phyloP scores from a whole-genome alignment of 2,797 vertebrate genomes.

The Poecilia gillii region DNA sequence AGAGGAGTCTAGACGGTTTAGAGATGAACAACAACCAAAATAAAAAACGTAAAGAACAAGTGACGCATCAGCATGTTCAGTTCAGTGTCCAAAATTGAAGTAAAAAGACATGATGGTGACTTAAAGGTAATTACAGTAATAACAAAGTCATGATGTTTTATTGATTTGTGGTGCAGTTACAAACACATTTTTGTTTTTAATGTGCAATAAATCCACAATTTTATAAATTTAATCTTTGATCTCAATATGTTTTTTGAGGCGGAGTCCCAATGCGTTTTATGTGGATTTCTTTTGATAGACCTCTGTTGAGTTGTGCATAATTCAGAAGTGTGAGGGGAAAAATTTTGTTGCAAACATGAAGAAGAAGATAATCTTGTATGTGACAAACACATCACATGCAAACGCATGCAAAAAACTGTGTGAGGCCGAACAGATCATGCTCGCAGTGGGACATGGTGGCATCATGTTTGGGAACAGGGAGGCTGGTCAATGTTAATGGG shows the following conservation, averaged over 20 bases:
- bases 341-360: background rate
- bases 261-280: background rate
- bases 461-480: background rate
- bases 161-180: background rate
- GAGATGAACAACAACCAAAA: constrained; percentile 4
- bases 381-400: background rate
- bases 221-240: background rate
- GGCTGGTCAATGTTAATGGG: background rate
- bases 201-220: background rate
- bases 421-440: background rate
- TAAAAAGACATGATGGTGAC: background rate
- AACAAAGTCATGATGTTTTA: background rate
- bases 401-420: background rate
- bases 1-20: constrained; percentile 44
- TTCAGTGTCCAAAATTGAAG: background rate
- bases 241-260: background rate
- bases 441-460: background rate
- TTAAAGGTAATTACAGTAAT: background rate
- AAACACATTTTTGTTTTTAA: background rate
- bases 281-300: background rate
- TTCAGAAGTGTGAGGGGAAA: background rate
- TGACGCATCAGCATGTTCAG: constrained; percentile 33
- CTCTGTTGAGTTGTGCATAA: background rate
- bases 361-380: background rate
- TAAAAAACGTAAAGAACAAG: background rate